Conservation (phyloP, 1,140 invertebrate species). For the Lanistes nyassanus region DNA sequence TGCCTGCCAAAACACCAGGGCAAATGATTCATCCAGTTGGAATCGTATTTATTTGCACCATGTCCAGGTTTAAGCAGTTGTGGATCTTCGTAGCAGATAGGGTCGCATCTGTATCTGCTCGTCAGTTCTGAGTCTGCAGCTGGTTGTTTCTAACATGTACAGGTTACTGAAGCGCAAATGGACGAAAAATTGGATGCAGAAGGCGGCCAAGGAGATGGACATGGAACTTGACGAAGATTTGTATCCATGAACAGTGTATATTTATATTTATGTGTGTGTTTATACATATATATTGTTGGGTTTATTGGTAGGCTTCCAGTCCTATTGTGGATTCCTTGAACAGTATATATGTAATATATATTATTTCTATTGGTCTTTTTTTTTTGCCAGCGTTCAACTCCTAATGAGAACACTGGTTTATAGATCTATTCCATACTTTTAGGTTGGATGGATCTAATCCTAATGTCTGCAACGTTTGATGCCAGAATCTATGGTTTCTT, state of each 20-base stretch:
- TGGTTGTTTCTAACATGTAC: slow-evolving; percentile 7
- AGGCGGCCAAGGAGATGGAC: slow-evolving; percentile 86
- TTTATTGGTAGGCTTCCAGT: background rate
- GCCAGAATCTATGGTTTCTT: background rate
- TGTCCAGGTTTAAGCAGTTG: no score
- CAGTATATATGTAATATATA: background rate
- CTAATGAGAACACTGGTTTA: background rate
- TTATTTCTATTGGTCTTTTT: background rate
- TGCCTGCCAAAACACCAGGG: no score
- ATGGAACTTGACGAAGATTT: slow-evolving; percentile 80
- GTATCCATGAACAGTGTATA: slow-evolving; percentile 70
- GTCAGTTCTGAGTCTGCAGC: background rate
- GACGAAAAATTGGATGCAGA: slow-evolving; percentile 84
- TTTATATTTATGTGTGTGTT: background rate
- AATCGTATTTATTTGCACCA: no score
- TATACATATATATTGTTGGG: background rate
- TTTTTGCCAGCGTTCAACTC: background rate
- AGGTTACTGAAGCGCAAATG: slow-evolving; percentile 74
- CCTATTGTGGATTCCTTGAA: background rate
- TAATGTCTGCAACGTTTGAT: background rate
- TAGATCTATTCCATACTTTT: background rate
- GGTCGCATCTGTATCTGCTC: no score
- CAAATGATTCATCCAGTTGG: no score
- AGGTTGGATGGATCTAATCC: background rate
- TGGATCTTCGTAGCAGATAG: no score